Conservation (phyloP, 2,888 invertebrate species). For the Drosophila infuscata region DNA sequence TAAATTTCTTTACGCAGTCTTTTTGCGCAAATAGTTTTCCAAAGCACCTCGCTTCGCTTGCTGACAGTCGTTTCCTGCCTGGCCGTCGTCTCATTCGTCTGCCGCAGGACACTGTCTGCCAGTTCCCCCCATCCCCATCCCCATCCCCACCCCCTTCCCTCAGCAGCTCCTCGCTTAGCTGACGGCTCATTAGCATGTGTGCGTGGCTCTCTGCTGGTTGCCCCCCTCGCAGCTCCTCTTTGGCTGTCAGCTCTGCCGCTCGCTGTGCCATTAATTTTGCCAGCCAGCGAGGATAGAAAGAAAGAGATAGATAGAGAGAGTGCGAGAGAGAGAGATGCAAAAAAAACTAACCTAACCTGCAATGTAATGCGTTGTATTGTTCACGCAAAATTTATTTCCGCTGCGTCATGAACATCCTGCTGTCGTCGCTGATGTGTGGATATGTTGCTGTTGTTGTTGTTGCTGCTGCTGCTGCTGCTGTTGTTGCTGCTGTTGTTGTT, state of each 20-base stretch:
- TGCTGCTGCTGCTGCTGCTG: conserved; percentile 32
- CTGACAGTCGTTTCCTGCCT: conserved; percentile 71
- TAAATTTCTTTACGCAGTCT: not conserved
- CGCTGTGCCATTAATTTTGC: conserved; percentile 64
- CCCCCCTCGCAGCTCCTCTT: not conserved
- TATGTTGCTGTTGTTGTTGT: conserved; percentile 14
- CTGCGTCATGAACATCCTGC: conserved; percentile 77
- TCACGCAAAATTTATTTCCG: conserved; percentile 81
- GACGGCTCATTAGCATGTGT: conserved; percentile 76
- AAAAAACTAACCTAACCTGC: conserved; percentile 73
- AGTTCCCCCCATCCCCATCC: not conserved
- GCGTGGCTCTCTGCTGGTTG: conserved; percentile 6
- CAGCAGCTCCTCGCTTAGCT: conserved; percentile 31
- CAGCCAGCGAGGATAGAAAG: conserved; percentile 13
- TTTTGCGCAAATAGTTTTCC: conserved; percentile 2
- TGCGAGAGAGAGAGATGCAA: not conserved
- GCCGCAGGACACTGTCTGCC: conserved; percentile 37
- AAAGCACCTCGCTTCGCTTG: conserved; percentile 3
- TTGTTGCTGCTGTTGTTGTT: conserved; percentile 51
- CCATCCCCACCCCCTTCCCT: too few relatives aligned
- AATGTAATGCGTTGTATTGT: conserved; percentile 79
- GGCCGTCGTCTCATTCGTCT: conserved; percentile 34
- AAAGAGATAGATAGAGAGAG: not conserved
- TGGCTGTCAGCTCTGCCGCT: conserved; percentile 62
- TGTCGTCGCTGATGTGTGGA: conserved; percentile 67